A percentile compares a stretch with the other conserved stretches of the same genome.
Conservation (phyloP, 2,888 invertebrate genomes). For the Drosophila eohydei region DNA sequence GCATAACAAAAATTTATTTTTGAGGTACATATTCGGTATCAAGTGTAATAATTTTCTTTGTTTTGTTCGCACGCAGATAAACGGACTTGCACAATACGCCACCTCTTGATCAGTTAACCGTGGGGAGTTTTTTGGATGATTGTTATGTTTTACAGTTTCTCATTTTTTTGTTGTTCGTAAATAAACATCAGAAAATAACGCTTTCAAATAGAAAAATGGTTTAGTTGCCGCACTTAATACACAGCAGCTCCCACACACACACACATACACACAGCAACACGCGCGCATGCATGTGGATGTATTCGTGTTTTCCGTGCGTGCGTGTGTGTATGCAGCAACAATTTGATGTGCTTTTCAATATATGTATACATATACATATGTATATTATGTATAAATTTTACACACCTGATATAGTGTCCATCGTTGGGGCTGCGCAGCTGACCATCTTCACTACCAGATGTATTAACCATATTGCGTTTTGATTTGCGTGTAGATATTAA, state of each 20-base stretch:
- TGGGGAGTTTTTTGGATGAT: slow-evolving; percentile 18
- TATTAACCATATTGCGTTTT: slow-evolving; percentile 69
- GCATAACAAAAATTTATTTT: background rate
- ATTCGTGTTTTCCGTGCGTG: slow-evolving; percentile 33
- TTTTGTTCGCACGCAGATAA: slow-evolving; percentile 3
- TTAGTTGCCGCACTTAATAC: slow-evolving; percentile 52
- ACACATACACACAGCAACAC: slow-evolving; percentile 21
- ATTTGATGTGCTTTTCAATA: slow-evolving; percentile 76
- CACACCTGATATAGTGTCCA: slow-evolving; percentile 86
- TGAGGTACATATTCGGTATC: background rate
- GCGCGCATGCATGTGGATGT: slow-evolving; percentile 43
- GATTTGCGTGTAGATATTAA: slow-evolving; percentile 21
- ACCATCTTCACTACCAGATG: slow-evolving; percentile 90
- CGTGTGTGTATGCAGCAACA: slow-evolving; percentile 75
- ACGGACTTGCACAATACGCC: slow-evolving; percentile 15
- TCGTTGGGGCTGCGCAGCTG: slow-evolving; percentile 91
- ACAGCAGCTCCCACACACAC: slow-evolving; percentile 46
- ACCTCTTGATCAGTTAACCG: slow-evolving; percentile 49
- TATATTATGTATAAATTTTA: slow-evolving; percentile 54
- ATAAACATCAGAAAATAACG: slow-evolving; percentile 60
- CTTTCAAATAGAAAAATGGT: slow-evolving; percentile 51
- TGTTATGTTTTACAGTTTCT: slow-evolving; percentile 17
- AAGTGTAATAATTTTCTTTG: background rate
- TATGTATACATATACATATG: slow-evolving; percentile 31
- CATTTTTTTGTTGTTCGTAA: slow-evolving; percentile 26